Base-by-base conservation (phyloP, 1,140 invertebrate species). In the Callitettix versicolor region DNA sequence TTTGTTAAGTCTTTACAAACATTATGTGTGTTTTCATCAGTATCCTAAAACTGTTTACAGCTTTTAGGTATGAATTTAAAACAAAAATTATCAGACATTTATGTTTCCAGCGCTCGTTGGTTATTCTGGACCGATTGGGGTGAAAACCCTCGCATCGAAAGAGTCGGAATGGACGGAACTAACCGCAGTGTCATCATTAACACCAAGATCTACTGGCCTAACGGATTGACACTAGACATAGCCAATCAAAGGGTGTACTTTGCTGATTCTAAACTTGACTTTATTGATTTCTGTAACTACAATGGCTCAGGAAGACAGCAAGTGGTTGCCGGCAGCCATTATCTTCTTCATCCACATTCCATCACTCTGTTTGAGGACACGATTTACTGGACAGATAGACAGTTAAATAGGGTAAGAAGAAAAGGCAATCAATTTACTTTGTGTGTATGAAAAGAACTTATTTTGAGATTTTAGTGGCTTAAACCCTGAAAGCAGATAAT, bases 61-160 rank as follows among this genome's bases (percentile, higher is more conserved):
- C n/a, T n/a, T n/a, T n/a, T n/a, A n/a, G n/a, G n/a, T n/a, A n/a
- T n/a, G n/a, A n/a, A n/a, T n/a, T n/a, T n/a, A n/a, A n/a, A n/a
- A n/a, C n/a, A n/a, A n/a, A n/a, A n/a, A n/a, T n/a, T n/a, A n/a
- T n/a, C n/a, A n/a, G n/a, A n/a, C n/a, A n/a, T n/a, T n/a, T 30
- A 4, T 50, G 36, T 48, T 59, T 66, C 24, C 56, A 77, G 76
- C 26, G 82, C 88, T 0, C 71, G 85, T 4, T 91, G 87, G 79
- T 72, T 97, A 14, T 97, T 97, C 73, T 97, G 95, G 95, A 95
- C 92, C 0, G 95, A 98, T 67, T 98, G 95, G 95, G 95, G 95
- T 42, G 93, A 96, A 67, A 92, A 96, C 73, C 95, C 95, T 1
- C 71, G 94, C 1, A 93, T 99, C 54, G 95, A 99, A 71, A 73